Evolutionary conservation across 2,797 vertebrate species (phyloP), one percentile per base, ranked within the genome.

Genomic region (Picus viridis): DNA sequence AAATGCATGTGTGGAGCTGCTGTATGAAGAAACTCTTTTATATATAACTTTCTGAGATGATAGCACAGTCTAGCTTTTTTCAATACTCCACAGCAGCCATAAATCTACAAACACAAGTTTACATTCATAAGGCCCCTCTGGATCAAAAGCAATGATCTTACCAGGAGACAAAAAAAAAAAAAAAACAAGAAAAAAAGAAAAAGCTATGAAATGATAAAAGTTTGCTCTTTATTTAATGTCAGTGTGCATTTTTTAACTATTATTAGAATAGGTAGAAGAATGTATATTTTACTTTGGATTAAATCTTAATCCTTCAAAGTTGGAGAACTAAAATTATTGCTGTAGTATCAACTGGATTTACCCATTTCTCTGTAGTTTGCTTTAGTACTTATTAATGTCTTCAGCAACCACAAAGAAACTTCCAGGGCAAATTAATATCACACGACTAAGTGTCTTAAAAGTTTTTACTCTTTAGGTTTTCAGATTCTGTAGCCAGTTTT

Each of bases 121-220:
- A 47, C 7, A 29, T 4, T 27, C 29, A 30, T 34, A 45, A 83
- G 68, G 4, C 6, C 2, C 17, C 59, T 68, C 22, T 56, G 10
- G 18, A 65, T 67, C 15, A 70, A 78, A 9, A 39, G 39, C 39
- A 39, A 39, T 39, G 39, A 30, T 36, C 4, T 54, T 54, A 47
- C 0, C 2, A 24, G 4, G 49, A 4, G 9, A 0, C 4, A 65
- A 41, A 15, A 64, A 61, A 73, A 47, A 26, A 73, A 49, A 0
- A 4, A 62, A 41, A n/a, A n/a, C n/a, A n/a, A n/a, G n/a, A n/a
- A n/a, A 15, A 61, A 61, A 73, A 47, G 24, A 73, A 53, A 30
- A 0, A 7, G 2, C 16, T 17, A 68, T 1, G 6, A 56, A 45
- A 5, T 8, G 77, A 32, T 27, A 78, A 12, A 15, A 36, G 1